Evolutionary conservation across 2,888 invertebrate species (phyloP).

Genomic region (Orthonychiurus folsomi): DNA sequence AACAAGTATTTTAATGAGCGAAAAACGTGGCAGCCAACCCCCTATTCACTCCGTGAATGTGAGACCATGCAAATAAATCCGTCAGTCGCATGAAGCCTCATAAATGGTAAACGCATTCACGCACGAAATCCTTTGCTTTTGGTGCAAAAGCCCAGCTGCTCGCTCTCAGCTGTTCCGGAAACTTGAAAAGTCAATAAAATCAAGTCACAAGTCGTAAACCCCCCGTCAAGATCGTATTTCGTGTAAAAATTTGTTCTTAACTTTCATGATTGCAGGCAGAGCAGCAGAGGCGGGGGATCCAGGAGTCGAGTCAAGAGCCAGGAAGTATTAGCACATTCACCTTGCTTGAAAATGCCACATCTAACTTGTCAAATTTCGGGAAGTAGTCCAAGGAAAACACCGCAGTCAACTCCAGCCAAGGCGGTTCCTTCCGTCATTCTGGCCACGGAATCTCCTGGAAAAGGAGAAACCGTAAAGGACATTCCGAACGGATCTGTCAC

Average conservation of each 20-base stretch:
- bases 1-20: too few relatives aligned
- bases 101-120: too few relatives aligned
- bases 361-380: slow-evolving; percentile 36
- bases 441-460: background rate
- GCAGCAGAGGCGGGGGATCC: background rate
- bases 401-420: slow-evolving; percentile 36
- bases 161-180: background rate
- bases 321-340: too few relatives aligned
- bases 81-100: too few relatives aligned
- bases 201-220: background rate
- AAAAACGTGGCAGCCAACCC: too few relatives aligned
- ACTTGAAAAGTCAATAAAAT: background rate
- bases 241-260: background rate
- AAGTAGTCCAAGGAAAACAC: slow-evolving; percentile 38
- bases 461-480: background rate
- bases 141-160: too few relatives aligned
- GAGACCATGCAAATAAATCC: too few relatives aligned
- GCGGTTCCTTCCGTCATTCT: slow-evolving; percentile 17
- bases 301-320: background rate
- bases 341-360: slow-evolving; percentile 29
- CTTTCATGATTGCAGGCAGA: background rate
- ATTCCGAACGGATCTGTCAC: too few relatives aligned
- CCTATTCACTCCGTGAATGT: too few relatives aligned
- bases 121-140: too few relatives aligned
- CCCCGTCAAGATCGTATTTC: background rate